Percentiles rank a stretch among this genome's conserved stretches.
Conservation (phyloP, 2,113 vertebrate species). For the Osmerus mordax region DNA sequence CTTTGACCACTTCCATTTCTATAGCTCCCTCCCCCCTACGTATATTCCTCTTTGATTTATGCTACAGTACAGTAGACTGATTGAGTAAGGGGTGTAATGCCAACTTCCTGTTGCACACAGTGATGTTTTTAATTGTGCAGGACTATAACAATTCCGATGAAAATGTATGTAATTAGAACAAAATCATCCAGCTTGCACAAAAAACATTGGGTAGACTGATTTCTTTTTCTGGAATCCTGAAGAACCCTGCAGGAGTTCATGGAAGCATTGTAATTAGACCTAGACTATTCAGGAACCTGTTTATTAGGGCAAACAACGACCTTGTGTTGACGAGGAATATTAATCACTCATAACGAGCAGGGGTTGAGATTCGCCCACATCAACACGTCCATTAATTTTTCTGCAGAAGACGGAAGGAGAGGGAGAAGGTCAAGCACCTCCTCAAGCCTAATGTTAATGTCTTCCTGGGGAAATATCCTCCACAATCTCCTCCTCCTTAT, state of each 20-base stretch:
- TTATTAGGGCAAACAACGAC: slow-evolving; percentile 29
- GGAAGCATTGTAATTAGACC: neutral
- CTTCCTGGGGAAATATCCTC: neutral
- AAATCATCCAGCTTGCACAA: neutral
- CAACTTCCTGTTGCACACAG: no score
- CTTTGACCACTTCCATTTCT: slow-evolving; percentile 14
- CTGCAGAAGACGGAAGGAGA: neutral
- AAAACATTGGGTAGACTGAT: neutral
- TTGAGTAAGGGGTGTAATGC: no score
- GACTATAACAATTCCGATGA: neutral
- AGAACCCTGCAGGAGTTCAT: slow-evolving; percentile 2
- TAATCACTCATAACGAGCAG: slow-evolving; percentile 38
- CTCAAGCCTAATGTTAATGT: slow-evolving; percentile 2
- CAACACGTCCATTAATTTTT: slow-evolving; percentile 14
- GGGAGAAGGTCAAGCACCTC: slow-evolving; percentile 34
- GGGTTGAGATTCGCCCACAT: slow-evolving; percentile 16
- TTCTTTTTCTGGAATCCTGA: neutral
- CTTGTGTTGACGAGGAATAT: slow-evolving; percentile 44
- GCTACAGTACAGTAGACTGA: no score
- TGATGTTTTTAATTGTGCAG: no score
- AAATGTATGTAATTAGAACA: neutral
- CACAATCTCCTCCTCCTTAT: neutral
- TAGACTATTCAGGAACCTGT: slow-evolving; percentile 1
- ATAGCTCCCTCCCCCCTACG: neutral
- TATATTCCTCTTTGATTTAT: no score